phyloP scores from a whole-genome alignment of 1,140 invertebrate genomes.

The Zaprionus kolodkinae region DNA sequence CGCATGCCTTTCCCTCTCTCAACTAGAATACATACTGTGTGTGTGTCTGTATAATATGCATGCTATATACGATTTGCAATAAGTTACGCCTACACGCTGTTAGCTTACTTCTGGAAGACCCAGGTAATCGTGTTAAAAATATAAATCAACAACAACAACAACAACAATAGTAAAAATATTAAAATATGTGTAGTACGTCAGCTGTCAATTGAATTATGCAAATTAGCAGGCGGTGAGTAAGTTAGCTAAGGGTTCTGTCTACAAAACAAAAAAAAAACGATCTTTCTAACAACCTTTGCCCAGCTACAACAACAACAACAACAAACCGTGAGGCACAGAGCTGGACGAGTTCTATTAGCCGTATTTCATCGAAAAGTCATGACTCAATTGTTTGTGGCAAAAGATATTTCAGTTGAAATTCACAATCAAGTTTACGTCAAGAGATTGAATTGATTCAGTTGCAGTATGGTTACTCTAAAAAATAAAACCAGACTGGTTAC shows the following conservation, averaged over 20 bases:
- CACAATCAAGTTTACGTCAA: neutral
- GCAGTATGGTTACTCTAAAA: neutral
- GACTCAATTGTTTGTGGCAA: slow-evolving; percentile 13
- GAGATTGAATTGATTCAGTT: neutral
- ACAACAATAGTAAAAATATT: slow-evolving; percentile 1
- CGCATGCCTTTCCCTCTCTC: slow-evolving; percentile 33
- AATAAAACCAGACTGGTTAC: too few species aligned
- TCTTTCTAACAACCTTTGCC: slow-evolving; percentile 22
- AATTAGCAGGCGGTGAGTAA: slow-evolving; percentile 44
- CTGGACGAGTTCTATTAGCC: neutral
- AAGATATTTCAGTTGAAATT: neutral
- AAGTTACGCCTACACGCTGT: slow-evolving; percentile 35
- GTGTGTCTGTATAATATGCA: neutral
- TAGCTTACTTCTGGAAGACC: slow-evolving; percentile 15
- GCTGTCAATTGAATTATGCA: slow-evolving; percentile 65
- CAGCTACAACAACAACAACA: slow-evolving; percentile 2
- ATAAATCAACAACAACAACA: slow-evolving; percentile 38
- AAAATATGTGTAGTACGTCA: slow-evolving; percentile 1
- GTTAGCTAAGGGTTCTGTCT: slow-evolving; percentile 13
- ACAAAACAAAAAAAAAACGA: too few species aligned
- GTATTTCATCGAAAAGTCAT: neutral
- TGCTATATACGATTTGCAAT: neutral
- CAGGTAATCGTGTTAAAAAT: slow-evolving; percentile 58
- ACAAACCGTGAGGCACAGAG: neutral
- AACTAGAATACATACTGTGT: slow-evolving; percentile 16